Evolutionary conservation across 2,888 invertebrate genomes (phyloP).

Genomic region (Pachydiplax longipennis): DNA sequence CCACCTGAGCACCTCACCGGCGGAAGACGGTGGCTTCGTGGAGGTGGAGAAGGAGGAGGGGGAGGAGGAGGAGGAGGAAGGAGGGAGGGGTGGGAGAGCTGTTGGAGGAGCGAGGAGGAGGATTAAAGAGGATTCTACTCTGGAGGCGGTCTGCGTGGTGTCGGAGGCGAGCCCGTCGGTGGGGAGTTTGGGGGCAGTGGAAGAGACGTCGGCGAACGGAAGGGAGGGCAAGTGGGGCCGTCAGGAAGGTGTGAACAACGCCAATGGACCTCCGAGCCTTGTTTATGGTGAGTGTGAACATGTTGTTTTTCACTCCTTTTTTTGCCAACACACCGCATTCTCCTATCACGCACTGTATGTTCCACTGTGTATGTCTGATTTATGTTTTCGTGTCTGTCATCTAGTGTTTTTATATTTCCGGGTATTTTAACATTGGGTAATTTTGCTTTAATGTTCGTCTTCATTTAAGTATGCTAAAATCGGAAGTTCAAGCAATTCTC

Average conservation of each 20-base stretch:
- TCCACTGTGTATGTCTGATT: too few species aligned
- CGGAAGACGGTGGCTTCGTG: background rate
- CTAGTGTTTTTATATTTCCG: too few species aligned
- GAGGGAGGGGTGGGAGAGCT: background rate
- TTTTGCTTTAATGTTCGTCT: too few species aligned
- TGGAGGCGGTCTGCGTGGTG: slow-evolving; percentile 27
- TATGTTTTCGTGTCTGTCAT: too few species aligned
- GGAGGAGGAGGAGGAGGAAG: background rate
- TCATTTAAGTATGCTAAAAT: too few species aligned
- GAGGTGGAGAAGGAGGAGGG: background rate
- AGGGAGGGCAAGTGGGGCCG: background rate
- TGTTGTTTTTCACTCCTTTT: too few species aligned
- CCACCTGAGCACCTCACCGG: slow-evolving; percentile 22
- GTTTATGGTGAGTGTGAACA: background rate
- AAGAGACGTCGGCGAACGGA: background rate
- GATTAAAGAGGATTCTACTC: background rate
- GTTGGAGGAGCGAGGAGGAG: background rate
- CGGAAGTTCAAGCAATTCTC: too few species aligned
- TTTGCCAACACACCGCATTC: too few species aligned
- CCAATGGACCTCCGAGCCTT: slow-evolving; percentile 26
- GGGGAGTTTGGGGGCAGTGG: background rate
- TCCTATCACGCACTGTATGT: too few species aligned
- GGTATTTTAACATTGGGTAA: too few species aligned
- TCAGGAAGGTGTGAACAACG: slow-evolving; percentile 9
- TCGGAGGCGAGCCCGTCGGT: slow-evolving; percentile 14